A percentile compares a stretch with the other conserved stretches of the same genome.
These are phyloP conservation scores for Leptopilina syphax DNA, from an alignment of 2,888 invertebrate genomes.

Conservation along the genomic window DNA sequence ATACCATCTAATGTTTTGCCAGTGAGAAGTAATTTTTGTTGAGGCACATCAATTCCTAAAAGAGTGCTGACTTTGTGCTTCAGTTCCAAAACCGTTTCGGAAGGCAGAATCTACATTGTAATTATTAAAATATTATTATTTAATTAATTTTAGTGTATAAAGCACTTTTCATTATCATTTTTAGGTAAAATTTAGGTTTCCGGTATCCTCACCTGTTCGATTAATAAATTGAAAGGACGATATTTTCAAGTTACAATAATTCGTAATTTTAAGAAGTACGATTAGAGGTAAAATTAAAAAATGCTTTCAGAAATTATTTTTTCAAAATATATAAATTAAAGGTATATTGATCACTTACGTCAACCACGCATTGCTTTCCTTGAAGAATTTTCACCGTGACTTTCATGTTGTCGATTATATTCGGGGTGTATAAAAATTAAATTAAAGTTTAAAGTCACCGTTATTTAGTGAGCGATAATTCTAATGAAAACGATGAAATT, in stretches of 20 bases:
- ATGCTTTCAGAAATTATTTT: no score
- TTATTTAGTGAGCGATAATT: background rate
- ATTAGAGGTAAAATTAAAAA: no score
- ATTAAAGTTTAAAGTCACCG: background rate
- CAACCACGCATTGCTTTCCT: slow-evolving; percentile 84
- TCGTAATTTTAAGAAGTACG: no score
- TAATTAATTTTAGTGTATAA: no score
- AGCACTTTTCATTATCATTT: no score
- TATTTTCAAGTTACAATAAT: no score
- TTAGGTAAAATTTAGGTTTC: no score
- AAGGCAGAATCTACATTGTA: slow-evolving; percentile 69
- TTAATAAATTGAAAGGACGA: no score
- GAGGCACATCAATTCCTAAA: slow-evolving; percentile 82
- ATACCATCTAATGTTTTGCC: slow-evolving; percentile 83
- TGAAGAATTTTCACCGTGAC: slow-evolving; percentile 85
- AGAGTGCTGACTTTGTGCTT: slow-evolving; percentile 83
- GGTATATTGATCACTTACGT: slow-evolving; percentile 77
- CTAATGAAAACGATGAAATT: slow-evolving; percentile 1
- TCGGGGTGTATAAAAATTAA: background rate
- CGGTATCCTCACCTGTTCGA: no score
- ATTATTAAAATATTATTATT: no score
- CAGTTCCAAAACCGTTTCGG: slow-evolving; percentile 81
- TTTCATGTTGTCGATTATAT: slow-evolving; percentile 79
- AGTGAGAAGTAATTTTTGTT: slow-evolving; percentile 85
- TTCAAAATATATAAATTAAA: slow-evolving; percentile 19